Conservation (phyloP, 2,113 vertebrate species). For the Myotis yumanensis region DNA sequence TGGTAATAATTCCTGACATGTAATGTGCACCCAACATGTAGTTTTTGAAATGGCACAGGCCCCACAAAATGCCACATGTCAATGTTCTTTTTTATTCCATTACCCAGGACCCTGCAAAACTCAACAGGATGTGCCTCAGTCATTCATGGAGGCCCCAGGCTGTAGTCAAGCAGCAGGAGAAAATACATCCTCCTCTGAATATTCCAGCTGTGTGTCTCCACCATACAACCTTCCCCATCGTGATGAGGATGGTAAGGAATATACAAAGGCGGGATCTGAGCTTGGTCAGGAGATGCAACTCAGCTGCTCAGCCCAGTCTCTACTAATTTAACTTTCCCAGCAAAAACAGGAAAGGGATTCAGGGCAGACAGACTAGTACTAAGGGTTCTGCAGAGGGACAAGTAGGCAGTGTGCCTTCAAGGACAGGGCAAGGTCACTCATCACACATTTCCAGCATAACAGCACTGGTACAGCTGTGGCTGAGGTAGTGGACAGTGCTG, state of each 20-base stretch:
- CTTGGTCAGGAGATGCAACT: too few species aligned
- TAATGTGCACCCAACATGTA: not conserved
- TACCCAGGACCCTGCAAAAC: too few species aligned
- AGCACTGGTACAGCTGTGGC: not conserved
- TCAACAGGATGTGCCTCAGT: too few species aligned
- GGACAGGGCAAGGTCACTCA: not conserved
- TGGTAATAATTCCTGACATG: not conserved
- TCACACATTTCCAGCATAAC: not conserved
- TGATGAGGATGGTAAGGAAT: not conserved
- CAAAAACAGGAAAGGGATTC: not conserved
- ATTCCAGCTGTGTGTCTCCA: too few species aligned
- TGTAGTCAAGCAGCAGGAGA: too few species aligned
- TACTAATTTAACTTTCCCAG: not conserved
- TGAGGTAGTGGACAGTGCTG: not conserved
- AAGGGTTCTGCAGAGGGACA: not conserved
- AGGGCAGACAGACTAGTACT: not conserved
- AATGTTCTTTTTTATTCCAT: not conserved
- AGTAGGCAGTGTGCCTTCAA: not conserved
- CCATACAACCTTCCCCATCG: rapidly evolving
- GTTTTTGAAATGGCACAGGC: not conserved
- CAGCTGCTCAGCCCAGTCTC: not conserved
- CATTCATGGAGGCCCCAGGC: too few species aligned
- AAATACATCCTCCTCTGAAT: too few species aligned
- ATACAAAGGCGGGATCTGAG: not conserved
- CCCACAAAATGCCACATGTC: not conserved